Conservation (phyloP, 2,888 invertebrate species). For the Drosophila neutralis region DNA sequence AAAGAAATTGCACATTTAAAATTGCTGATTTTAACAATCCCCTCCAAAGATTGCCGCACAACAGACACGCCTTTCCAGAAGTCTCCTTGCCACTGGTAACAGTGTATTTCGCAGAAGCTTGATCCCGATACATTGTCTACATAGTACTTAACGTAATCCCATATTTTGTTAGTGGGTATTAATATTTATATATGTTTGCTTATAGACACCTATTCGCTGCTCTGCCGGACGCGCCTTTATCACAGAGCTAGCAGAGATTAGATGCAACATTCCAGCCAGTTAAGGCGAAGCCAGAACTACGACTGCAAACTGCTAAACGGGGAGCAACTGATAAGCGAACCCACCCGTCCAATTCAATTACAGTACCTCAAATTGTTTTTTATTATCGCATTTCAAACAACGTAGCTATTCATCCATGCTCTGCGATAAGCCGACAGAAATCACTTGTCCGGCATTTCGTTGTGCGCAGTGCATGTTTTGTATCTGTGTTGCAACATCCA, state of each 20-base stretch:
- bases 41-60: background rate
- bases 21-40: background rate
- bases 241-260: slow-evolving; percentile 39
- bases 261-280: slow-evolving; percentile 49
- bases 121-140: background rate
- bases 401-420: background rate
- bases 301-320: slow-evolving; percentile 22
- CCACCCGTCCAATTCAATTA: slow-evolving; percentile 19
- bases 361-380: slow-evolving; percentile 37
- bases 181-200: background rate
- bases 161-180: background rate
- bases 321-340: slow-evolving; percentile 25
- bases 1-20: background rate
- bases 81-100: background rate
- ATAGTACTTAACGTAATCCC: background rate
- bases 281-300: slow-evolving; percentile 21
- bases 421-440: slow-evolving; percentile 34
- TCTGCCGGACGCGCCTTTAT: slow-evolving; percentile 59
- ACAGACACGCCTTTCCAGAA: background rate
- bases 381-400: slow-evolving; percentile 15
- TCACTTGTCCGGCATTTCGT: slow-evolving; percentile 9
- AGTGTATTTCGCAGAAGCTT: background rate
- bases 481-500: background rate
- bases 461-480: background rate
- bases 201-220: background rate